Base-by-base conservation (phyloP, 2,888 invertebrate species). In the Euproctis similis region DNA sequence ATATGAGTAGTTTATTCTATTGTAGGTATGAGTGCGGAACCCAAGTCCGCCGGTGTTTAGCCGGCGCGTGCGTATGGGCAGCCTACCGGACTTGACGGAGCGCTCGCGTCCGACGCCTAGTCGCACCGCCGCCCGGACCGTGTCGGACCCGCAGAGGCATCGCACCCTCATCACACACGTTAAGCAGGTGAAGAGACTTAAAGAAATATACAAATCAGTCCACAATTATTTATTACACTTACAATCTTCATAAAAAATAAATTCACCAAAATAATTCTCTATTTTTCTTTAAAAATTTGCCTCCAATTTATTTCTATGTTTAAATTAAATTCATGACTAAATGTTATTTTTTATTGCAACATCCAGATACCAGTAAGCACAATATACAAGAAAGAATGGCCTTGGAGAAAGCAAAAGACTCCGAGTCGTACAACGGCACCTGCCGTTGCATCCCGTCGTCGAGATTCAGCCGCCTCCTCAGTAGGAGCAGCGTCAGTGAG, bases 401-500 rank as follows among this genome's bases (percentile, higher is more conserved):
- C 76, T 22, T 84, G 84, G 84, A 72, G 55, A 47, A 78, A 81
- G 37, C 62, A 65, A 29, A 76, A 73, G 43, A 50, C 58, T 8
- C 63, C 69, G 1, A 46, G 51, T 7, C 56, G 67, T 28, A 48
- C 57, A 2, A 37, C 59, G 1, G 50, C 42, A 2, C 47, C 62
- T 5, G 45, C 49, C 4, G 44, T 50, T 7, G 54, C 59, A 1
- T 60, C 66, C 4, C 78, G 88, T 2, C 78, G 88, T 2, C 82
- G 91, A 2, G 81, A 90, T 8, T 92, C 92, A 52, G 92, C 92
- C 1, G 86, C 89, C 29, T 88, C 89, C 12, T 91, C 91, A 26
- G 91, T 91, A 0, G 89, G 92, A 14, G 92, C 92, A 1, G 91
- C 92, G 0, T 91, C 91, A 1, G 93, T 93, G 1, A 92, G 93